Evolutionary conservation across 2,888 invertebrate species (phyloP).

Genomic region (Drosophila phalerata): DNA sequence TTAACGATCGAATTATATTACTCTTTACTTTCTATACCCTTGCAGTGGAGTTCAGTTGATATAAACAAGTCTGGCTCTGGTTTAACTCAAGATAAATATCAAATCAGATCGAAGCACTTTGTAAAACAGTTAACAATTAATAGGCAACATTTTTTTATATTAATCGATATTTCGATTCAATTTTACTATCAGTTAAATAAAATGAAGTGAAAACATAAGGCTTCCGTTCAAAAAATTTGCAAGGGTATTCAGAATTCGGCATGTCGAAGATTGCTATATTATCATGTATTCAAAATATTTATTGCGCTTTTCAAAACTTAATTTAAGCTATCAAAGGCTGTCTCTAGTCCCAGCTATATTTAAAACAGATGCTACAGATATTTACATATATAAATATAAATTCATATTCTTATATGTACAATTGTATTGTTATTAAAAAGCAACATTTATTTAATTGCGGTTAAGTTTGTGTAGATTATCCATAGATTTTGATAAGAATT

Average conservation of each 20-base stretch:
- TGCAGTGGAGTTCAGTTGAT: too few relatives aligned
- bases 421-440: constrained; percentile 31
- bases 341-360: constrained; percentile 16
- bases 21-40: too few relatives aligned
- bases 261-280: too few relatives aligned
- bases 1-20: background rate
- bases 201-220: background rate
- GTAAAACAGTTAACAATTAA: too few relatives aligned
- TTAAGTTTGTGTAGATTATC: constrained; percentile 71
- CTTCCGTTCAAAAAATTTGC: background rate
- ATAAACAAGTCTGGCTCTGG: too few relatives aligned
- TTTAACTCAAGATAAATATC: too few relatives aligned
- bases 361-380: constrained; percentile 21
- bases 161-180: too few relatives aligned
- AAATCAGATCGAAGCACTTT: too few relatives aligned
- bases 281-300: background rate
- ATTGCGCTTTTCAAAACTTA: background rate
- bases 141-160: too few relatives aligned
- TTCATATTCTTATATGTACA: constrained; percentile 19
- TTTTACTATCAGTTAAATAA: background rate
- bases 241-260: background rate
- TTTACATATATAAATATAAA: constrained; percentile 27
- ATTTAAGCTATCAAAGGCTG: constrained; percentile 3
- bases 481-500: constrained; percentile 43
- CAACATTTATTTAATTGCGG: constrained; percentile 50